Evolutionary conservation across 2,888 invertebrate species (phyloP).

Genomic region (Cerceris ruficornis): DNA sequence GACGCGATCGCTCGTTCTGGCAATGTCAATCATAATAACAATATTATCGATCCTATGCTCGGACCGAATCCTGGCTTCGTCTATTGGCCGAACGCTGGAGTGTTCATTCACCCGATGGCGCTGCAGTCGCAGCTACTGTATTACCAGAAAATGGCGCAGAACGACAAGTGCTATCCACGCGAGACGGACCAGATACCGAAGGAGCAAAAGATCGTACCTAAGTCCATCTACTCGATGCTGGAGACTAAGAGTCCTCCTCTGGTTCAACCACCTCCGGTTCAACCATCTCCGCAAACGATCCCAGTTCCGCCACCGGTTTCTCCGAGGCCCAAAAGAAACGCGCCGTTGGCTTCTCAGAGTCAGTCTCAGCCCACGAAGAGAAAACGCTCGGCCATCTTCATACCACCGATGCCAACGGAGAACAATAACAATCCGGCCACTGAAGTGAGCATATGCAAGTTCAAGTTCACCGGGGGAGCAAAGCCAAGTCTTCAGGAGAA

Average conservation of each 20-base stretch:
- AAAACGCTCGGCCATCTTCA: constrained; percentile 92
- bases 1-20: constrained; percentile 60
- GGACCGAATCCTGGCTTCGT: constrained; percentile 83
- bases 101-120: constrained; percentile 89
- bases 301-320: constrained; percentile 67
- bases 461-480: constrained; percentile 95
- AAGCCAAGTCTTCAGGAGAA: constrained; percentile 95
- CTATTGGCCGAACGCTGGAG: constrained; percentile 88
- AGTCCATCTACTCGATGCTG: constrained; percentile 79
- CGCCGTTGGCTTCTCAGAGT: constrained; percentile 75
- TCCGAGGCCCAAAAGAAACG: constrained; percentile 82
- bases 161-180: constrained; percentile 75
- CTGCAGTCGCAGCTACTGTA: constrained; percentile 88
- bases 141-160: constrained; percentile 88
- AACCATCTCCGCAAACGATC: constrained; percentile 63
- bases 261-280: constrained; percentile 69
- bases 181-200: constrained; percentile 62
- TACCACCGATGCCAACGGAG: constrained; percentile 91
- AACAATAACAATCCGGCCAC: constrained; percentile 89
- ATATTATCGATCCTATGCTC: constrained; percentile 82
- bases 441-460: constrained; percentile 95
- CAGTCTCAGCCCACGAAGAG: constrained; percentile 85
- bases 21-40: constrained; percentile 76
- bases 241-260: constrained; percentile 69
- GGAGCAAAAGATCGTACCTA: constrained; percentile 80